Percentiles rank a stretch among this genome's conserved stretches.
Evolutionary conservation across 2,888 invertebrate species (phyloP).

Genomic region (Bembecia ichneumoniformis): DNA sequence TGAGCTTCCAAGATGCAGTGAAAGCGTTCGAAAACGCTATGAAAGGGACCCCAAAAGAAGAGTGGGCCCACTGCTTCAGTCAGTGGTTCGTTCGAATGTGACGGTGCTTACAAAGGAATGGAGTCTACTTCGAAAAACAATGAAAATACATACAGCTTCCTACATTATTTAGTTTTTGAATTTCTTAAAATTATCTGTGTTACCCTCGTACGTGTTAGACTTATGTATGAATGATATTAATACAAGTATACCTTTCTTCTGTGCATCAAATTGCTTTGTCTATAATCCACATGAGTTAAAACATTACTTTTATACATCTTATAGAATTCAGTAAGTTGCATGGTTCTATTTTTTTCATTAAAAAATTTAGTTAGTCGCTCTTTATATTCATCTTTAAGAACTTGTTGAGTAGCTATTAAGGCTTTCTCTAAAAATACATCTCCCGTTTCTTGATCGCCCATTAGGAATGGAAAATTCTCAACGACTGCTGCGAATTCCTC

Average conservation of each 20-base stretch:
- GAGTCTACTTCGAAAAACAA: too few species aligned
- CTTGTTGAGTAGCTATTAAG: neutral
- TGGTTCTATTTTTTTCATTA: neutral
- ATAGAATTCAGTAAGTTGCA: neutral
- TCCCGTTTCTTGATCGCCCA: neutral
- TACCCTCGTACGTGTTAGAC: too few species aligned
- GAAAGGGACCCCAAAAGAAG: too few species aligned
- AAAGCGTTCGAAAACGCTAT: too few species aligned
- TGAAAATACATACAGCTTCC: too few species aligned
- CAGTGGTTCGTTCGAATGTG: too few species aligned
- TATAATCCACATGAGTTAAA: constrained; percentile 2
- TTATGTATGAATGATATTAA: too few species aligned
- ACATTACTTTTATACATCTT: neutral
- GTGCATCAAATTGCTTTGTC: constrained; percentile 3
- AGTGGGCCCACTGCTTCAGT: too few species aligned
- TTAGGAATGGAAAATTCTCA: neutral
- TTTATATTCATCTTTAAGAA: neutral
- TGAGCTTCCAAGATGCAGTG: too few species aligned
- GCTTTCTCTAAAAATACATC: neutral
- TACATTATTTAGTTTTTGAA: too few species aligned
- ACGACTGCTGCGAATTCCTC: constrained; percentile 16
- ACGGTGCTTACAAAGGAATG: too few species aligned
- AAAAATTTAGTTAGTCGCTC: neutral
- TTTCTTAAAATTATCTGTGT: too few species aligned
- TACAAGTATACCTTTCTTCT: neutral